Evolutionary conservation across 2,113 vertebrate genomes (phyloP).

Genomic region (Bufo bufo): DNA sequence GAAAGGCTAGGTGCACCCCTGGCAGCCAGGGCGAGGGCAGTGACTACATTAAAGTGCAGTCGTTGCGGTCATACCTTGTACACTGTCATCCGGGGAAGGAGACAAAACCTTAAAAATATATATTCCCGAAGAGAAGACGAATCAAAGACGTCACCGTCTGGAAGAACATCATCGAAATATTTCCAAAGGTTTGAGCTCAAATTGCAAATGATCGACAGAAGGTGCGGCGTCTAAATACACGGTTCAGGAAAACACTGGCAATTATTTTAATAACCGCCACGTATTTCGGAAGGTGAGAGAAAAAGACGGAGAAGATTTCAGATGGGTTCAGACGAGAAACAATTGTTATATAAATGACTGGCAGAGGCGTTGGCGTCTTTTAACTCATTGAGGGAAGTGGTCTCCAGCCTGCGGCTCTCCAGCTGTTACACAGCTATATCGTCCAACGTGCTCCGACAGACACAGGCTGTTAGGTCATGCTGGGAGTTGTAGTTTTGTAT

Average conservation of each 20-base stretch:
- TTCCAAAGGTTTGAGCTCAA: neutral
- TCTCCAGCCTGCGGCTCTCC: too few species aligned
- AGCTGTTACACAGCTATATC: too few species aligned
- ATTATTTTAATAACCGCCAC: slow-evolving; percentile 29
- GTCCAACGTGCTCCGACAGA: too few species aligned
- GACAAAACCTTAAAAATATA: neutral
- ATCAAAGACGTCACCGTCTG: neutral
- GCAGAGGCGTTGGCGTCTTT: neutral
- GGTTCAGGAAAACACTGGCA: neutral
- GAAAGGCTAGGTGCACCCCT: too few species aligned
- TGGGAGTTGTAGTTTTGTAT: too few species aligned
- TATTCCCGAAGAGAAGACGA: neutral
- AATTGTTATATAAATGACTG: neutral
- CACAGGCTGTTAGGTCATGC: too few species aligned
- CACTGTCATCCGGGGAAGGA: neutral
- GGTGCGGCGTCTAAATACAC: neutral
- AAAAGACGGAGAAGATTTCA: neutral
- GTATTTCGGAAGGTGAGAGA: neutral
- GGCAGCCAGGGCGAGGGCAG: too few species aligned
- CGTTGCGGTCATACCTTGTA: too few species aligned
- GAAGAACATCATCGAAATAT: neutral
- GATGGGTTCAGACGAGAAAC: neutral
- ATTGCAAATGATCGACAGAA: neutral
- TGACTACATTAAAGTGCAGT: too few species aligned
- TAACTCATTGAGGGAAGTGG: neutral